phyloP scores from a whole-genome alignment of 2,797 vertebrate species.

The Xiphophorus birchmanni region DNA sequence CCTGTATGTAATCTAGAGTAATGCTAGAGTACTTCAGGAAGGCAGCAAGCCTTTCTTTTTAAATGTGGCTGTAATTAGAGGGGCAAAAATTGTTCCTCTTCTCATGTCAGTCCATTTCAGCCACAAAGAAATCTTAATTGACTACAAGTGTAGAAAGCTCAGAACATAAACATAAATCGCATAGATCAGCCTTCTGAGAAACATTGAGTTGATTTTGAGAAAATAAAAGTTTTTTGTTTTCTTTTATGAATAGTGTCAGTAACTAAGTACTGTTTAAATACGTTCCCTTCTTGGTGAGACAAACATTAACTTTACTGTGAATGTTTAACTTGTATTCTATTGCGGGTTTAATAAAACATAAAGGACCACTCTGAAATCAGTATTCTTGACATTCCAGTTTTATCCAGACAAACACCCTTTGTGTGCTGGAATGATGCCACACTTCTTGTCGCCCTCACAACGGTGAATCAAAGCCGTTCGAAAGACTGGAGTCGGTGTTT shows the following conservation, averaged over 20 bases:
- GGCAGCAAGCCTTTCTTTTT: neutral
- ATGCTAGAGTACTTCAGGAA: neutral
- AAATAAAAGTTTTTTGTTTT: neutral
- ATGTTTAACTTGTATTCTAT: neutral
- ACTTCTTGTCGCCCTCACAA: neutral
- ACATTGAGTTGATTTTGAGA: neutral
- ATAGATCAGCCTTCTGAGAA: neutral
- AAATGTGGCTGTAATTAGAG: neutral
- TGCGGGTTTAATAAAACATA: neutral
- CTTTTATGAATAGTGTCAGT: neutral
- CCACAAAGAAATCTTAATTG: neutral
- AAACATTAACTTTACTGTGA: slow-evolving; percentile 1
- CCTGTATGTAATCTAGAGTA: neutral
- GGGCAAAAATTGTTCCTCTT: neutral
- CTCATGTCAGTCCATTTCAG: neutral
- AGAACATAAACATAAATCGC: neutral
- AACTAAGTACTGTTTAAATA: neutral
- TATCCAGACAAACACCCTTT: neutral
- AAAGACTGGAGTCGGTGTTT: neutral
- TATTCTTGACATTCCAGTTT: slow-evolving; percentile 7
- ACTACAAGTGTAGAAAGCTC: neutral
- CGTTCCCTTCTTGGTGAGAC: neutral
- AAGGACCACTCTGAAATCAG: neutral
- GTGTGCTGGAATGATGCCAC: neutral
- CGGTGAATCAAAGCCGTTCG: neutral